Percentiles rank a stretch among this genome's conserved stretches.
Evolutionary conservation across 2,797 vertebrate species (phyloP).

Genomic region (Linurgus olivaceus): DNA sequence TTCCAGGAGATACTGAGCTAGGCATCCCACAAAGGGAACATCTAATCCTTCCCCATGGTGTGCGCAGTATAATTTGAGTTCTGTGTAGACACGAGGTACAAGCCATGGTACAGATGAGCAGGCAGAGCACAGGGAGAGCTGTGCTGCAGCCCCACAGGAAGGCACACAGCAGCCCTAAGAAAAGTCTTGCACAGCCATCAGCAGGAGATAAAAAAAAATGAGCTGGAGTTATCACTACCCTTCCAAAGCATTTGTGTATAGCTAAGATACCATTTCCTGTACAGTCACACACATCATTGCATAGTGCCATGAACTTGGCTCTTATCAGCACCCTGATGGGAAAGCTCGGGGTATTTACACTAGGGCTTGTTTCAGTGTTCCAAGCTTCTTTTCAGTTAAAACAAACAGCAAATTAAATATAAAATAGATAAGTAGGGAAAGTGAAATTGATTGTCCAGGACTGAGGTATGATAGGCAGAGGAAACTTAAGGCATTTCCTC

Average conservation of each 20-base stretch:
- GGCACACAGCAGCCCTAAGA: neutral
- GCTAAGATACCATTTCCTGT: conserved; percentile 36
- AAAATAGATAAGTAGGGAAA: conserved; percentile 18
- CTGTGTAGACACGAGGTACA: neutral
- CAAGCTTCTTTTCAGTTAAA: conserved; percentile 33
- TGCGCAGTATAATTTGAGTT: neutral
- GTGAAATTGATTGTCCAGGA: neutral
- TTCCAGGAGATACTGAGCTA: neutral
- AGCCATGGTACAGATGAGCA: rapidly evolving
- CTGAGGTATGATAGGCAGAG: neutral
- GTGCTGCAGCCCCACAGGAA: neutral
- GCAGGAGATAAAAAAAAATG: neutral
- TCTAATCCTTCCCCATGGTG: neutral
- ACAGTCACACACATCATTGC: conserved; percentile 18
- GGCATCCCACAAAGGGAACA: neutral
- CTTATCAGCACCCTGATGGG: conserved; percentile 25
- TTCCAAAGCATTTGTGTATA: neutral
- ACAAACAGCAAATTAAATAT: conserved; percentile 49
- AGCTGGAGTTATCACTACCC: neutral
- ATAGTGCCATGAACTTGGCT: conserved; percentile 10
- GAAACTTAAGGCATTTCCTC: neutral
- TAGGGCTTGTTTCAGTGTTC: neutral
- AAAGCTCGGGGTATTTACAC: conserved; percentile 13
- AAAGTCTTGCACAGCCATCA: neutral
- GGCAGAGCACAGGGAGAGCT: neutral